Evolutionary conservation across 2,888 invertebrate genomes (phyloP).

Genomic region (Eueremaeus valkanovi): DNA sequence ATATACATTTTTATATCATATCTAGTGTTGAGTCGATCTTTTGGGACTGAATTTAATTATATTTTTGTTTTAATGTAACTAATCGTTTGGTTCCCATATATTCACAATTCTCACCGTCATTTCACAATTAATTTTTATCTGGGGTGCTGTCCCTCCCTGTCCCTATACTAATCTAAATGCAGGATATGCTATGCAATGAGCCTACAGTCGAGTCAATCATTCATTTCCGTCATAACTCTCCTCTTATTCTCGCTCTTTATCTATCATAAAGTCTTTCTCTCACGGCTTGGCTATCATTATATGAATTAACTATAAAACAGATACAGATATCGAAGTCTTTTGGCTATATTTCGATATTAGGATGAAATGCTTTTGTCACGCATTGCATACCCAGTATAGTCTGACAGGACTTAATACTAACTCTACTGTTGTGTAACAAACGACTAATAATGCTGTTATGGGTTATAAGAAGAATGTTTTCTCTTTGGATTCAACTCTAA

Average conservation of each 20-base stretch:
- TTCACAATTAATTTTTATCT: neutral
- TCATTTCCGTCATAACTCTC: constrained; percentile 33
- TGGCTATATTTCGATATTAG: neutral
- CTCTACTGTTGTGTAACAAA: neutral
- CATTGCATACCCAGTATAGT: neutral
- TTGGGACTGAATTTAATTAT: too few species aligned
- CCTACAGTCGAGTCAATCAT: constrained; percentile 5
- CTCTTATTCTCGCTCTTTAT: too few species aligned
- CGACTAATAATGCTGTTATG: neutral
- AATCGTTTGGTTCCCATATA: neutral
- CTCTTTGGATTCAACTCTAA: too few species aligned
- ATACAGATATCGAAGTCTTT: neutral
- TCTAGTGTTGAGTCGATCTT: too few species aligned
- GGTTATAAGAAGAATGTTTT: too few species aligned
- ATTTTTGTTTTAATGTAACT: neutral
- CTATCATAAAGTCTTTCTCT: neutral
- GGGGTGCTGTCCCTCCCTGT: neutral
- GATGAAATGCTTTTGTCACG: neutral
- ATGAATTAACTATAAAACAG: neutral
- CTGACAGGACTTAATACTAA: neutral
- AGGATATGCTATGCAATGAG: neutral
- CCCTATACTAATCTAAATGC: too few species aligned
- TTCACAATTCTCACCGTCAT: neutral
- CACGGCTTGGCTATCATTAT: neutral
- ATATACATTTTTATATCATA: too few species aligned